Evolutionary conservation across 2,797 vertebrate species (phyloP).

Genomic region (Chromis chromis): DNA sequence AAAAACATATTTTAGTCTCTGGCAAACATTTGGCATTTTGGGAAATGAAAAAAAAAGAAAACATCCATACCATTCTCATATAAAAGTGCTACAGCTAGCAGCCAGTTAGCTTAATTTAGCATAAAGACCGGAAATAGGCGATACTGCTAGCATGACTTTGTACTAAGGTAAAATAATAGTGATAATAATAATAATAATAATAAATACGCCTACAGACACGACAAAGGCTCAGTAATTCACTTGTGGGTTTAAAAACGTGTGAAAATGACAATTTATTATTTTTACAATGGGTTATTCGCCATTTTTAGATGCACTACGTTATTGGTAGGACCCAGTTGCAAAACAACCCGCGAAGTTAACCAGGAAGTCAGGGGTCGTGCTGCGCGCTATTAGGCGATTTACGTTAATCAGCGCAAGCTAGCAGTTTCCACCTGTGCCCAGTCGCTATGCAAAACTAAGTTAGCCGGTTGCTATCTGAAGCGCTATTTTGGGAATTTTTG

Average conservation of each 20-base stretch:
- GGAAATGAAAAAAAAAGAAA: neutral
- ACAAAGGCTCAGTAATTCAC: neutral
- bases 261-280: neutral
- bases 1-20: neutral
- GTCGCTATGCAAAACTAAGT: neutral
- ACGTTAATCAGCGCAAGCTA: neutral
- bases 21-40: neutral
- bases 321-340: neutral
- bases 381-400: too few species aligned
- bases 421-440: neutral
- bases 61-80: neutral
- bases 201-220: neutral
- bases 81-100: neutral
- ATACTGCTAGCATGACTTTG: neutral
- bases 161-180: too few species aligned
- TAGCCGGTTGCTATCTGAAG: neutral
- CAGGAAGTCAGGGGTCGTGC: neutral
- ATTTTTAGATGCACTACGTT: too few species aligned
- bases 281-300: neutral
- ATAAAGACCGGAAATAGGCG: too few species aligned
- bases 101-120: neutral
- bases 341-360: too few species aligned
- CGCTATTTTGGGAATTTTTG: neutral
- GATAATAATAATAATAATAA: neutral
- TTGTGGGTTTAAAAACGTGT: neutral